Percentiles rank a stretch among this genome's conserved stretches.
phyloP scores from a whole-genome alignment of 2,888 invertebrate species.

The Odontothrips loti region DNA sequence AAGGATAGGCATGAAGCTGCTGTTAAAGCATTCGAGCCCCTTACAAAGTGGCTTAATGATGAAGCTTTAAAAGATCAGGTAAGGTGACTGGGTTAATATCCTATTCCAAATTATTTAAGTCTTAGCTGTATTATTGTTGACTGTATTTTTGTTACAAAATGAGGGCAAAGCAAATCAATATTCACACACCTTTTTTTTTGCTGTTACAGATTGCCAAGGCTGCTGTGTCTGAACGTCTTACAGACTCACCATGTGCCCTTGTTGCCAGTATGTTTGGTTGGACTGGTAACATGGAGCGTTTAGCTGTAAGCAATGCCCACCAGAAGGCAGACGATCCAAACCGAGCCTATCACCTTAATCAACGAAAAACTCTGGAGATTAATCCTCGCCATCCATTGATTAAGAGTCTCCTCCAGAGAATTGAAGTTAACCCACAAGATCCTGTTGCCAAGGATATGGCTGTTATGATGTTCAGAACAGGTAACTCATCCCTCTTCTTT shows the following conservation, averaged over 20 bases:
- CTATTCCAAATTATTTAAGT: not conserved
- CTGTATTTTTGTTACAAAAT: no score
- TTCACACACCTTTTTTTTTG: no score
- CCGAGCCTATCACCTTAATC: constrained; percentile 79
- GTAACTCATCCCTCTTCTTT: constrained; percentile 36
- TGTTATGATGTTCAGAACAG: constrained; percentile 79
- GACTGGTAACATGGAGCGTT: constrained; percentile 99
- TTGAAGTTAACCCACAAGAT: constrained; percentile 73
- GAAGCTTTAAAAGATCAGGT: constrained; percentile 72
- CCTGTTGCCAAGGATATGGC: constrained; percentile 77
- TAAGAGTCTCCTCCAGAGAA: constrained; percentile 79
- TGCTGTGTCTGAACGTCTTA: constrained; percentile 78
- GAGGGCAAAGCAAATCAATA: no score
- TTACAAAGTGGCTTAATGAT: constrained; percentile 85
- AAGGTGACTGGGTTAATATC: constrained; percentile 41
- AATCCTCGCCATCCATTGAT: constrained; percentile 97
- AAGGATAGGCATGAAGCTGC: constrained; percentile 74
- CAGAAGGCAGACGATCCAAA: constrained; percentile 92
- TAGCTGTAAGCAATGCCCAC: constrained; percentile 93
- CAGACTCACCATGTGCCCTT: constrained; percentile 90
- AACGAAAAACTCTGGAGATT: constrained; percentile 95
- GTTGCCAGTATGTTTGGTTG: constrained; percentile 96
- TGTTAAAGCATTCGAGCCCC: constrained; percentile 77
- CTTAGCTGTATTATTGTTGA: constrained; percentile 25
- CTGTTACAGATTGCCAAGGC: constrained; percentile 63